Base-by-base conservation (phyloP, 2,113 vertebrate species). In the Trochalopteron elliotii region DNA sequence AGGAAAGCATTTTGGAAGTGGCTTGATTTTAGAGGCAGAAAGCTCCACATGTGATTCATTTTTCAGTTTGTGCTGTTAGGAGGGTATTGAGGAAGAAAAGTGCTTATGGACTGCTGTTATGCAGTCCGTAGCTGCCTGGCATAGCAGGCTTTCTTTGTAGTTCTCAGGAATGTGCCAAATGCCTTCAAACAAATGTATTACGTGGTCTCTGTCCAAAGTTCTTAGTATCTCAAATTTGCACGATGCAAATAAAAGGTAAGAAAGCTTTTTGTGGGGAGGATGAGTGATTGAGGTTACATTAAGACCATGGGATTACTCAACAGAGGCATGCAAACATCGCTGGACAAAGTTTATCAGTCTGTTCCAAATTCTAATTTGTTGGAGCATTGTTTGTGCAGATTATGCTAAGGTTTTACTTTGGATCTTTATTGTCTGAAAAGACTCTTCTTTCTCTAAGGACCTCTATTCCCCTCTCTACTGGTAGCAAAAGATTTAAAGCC, bases 311-410 rank as follows among this genome's bases (percentile, higher is more conserved):
- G 83, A 92, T 92, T 92, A 92, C 83, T 87, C 83, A 92, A 82
- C 49, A 87, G 77, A 70, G 63, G 49, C 83, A 31, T 69, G 63
- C 83, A 87, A 76, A 87, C 83, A 92, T 76, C 1, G 2, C 87
- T 91, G 93, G 77, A 94, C 74, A 84, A 94, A 93, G 90, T 94
- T 96, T 96, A 93, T 94, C 94, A 45, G 78, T 65, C 89, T 87
- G 82, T 97, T 97, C 92, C 96, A 97, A 94, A 97, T 94, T 94
- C 95, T 93, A 61, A 91, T 96, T 97, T 96, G 94, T 91, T 83
- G 76, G 84, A 95, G 82, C 68, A 90, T 89, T 96, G 91, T 93
- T 97, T 93, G 93, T 95, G 91, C 82, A 93, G 89, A 96, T 97
- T 93, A 96, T 67, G 74, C 71, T 88, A 74, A 89, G 84, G 72